phyloP scores from a whole-genome alignment of 2,888 invertebrate genomes.

The Netelia melanura region DNA sequence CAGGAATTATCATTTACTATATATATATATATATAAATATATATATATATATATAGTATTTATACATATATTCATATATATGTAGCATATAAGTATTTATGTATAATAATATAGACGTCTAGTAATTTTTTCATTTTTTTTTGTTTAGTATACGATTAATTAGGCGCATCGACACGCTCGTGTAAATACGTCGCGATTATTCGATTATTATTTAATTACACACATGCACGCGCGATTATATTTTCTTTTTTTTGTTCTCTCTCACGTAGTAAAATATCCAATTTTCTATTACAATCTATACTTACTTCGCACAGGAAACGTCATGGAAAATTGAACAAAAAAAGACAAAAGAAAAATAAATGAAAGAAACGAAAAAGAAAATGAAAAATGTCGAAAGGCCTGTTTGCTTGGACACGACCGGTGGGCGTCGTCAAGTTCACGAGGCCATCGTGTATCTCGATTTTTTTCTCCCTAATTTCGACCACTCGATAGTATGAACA shows the following conservation, averaged over 20 bases:
- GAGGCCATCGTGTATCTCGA: conserved; percentile 42
- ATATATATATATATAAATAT: conserved; percentile 14
- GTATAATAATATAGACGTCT: conserved; percentile 60
- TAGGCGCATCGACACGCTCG: conserved; percentile 69
- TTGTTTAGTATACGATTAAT: conserved; percentile 68
- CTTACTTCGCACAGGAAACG: conserved; percentile 73
- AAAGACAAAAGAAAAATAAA: conserved; percentile 66
- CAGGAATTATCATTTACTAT: conserved; percentile 62
- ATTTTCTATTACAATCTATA: conserved; percentile 77
- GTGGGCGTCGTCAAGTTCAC: conserved; percentile 71
- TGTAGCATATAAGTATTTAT: conserved; percentile 34
- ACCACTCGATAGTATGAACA: conserved; percentile 73
- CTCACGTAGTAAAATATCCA: conserved; percentile 81
- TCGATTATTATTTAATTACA: conserved; percentile 53
- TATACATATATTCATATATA: conserved; percentile 42
- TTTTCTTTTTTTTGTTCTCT: conserved; percentile 62
- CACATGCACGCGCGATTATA: conserved; percentile 65
- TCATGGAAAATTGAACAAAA: conserved; percentile 68
- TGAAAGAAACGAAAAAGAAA: conserved; percentile 50
- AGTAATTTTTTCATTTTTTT: conserved; percentile 43
- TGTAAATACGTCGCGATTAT: conserved; percentile 58
- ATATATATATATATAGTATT: conserved; percentile 4
- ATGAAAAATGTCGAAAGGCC: conserved; percentile 70
- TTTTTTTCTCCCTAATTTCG: conserved; percentile 49
- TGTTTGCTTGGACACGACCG: conserved; percentile 74